Evolutionary conservation across 2,113 vertebrate species (phyloP).

Genomic region (Hippocampus zosterae): DNA sequence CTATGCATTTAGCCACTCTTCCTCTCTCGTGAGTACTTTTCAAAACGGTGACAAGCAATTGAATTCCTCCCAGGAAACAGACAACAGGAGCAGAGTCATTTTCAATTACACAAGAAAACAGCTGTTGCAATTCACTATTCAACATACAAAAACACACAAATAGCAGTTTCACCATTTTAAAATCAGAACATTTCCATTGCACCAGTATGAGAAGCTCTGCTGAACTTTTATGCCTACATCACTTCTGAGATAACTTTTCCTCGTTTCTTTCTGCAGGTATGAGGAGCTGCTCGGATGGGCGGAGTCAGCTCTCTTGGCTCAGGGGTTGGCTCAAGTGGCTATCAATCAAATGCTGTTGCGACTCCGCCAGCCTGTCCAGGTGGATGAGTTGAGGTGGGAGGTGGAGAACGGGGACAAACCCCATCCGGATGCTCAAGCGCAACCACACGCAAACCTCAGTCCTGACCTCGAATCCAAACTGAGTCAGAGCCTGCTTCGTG

Average conservation of each 20-base stretch:
- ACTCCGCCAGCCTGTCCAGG: conserved; percentile 60
- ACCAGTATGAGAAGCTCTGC: not conserved
- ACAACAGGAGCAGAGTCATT: no score
- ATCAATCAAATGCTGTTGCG: conserved; percentile 59
- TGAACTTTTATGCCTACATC: not conserved
- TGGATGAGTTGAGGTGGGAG: conserved; percentile 24
- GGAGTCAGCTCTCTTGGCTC: conserved; percentile 61
- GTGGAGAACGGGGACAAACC: not conserved
- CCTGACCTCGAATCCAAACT: conserved; percentile 5
- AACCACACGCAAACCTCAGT: not conserved
- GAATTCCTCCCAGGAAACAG: no score
- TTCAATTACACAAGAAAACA: no score
- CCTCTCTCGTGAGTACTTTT: no score
- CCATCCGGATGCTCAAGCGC: not conserved
- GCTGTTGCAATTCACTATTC: no score
- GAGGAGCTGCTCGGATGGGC: conserved; percentile 76
- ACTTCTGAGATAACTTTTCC: not conserved
- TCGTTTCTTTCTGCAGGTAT: conserved; percentile 69
- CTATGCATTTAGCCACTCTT: no score
- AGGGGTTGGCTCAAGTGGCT: conserved; percentile 70
- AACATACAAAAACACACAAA: no score
- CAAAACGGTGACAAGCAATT: no score
- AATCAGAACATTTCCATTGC: not conserved
- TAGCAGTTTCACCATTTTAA: no score
- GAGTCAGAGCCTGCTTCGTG: not conserved